Evolutionary conservation across 2,888 invertebrate species (phyloP).

Genomic region (Pycnomerus fuliginosus): DNA sequence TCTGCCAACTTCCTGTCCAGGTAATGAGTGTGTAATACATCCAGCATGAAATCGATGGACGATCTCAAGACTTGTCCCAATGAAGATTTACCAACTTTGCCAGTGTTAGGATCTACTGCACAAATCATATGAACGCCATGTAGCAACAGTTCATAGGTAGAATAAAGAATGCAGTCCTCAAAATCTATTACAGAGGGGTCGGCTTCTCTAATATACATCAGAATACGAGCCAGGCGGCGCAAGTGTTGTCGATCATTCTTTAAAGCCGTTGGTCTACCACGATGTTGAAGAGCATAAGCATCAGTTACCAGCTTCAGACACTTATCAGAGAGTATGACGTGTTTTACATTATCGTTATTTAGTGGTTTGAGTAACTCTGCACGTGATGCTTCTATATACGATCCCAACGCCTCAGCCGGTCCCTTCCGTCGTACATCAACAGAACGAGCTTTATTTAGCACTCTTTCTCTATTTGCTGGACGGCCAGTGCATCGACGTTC

Average conservation of each 20-base stretch:
- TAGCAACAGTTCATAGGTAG: neutral
- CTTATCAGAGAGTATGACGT: neutral
- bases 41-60: neutral
- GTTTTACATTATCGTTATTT: neutral
- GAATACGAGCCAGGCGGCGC: neutral
- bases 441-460: too few relatives aligned
- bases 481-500: too few relatives aligned
- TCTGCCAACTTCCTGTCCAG: neutral
- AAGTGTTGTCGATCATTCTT: constrained; percentile 4
- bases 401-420: too few relatives aligned
- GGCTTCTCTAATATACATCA: neutral
- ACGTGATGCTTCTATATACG: too few relatives aligned
- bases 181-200: constrained; percentile 2
- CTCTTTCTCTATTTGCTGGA: too few relatives aligned
- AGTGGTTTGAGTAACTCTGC: neutral
- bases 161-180: constrained; percentile 1
- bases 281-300: neutral
- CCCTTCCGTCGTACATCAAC: too few relatives aligned
- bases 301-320: neutral
- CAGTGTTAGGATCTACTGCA: neutral
- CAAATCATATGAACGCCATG: neutral
- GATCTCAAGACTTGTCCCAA: constrained; percentile 1
- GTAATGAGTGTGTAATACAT: neutral
- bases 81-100: neutral
- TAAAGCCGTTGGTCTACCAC: constrained; percentile 1